Evolutionary conservation across 2,113 vertebrate genomes (phyloP).

Genomic region (Vimba vimba): DNA sequence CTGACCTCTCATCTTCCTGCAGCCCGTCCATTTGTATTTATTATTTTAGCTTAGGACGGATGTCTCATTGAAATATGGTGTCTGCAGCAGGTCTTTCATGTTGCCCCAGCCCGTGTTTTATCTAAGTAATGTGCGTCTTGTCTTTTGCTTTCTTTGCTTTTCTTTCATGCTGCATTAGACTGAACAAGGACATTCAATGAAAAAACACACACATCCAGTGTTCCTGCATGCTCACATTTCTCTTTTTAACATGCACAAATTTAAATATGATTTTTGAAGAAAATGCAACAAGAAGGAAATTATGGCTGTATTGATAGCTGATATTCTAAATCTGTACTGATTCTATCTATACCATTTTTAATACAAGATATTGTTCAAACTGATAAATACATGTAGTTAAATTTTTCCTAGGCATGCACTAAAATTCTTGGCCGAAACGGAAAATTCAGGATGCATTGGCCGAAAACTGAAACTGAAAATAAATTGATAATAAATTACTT

Average conservation of each 20-base stretch:
- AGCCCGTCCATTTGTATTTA: slow-evolving; percentile 23
- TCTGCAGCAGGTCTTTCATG: slow-evolving; percentile 32
- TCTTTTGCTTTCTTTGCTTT: slow-evolving; percentile 44
- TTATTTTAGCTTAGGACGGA: slow-evolving; percentile 31
- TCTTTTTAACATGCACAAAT: slow-evolving; percentile 20
- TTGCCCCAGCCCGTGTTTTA: slow-evolving; percentile 37
- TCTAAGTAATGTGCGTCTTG: slow-evolving; percentile 43
- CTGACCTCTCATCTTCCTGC: slow-evolving; percentile 29
- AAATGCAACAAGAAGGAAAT: neutral
- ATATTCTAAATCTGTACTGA: neutral
- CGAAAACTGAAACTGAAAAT: no score
- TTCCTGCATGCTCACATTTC: slow-evolving; percentile 7
- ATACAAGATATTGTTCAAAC: neutral
- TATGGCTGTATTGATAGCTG: neutral
- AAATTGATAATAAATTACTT: no score
- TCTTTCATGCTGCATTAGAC: slow-evolving; percentile 59
- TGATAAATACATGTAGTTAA: neutral
- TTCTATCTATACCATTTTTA: neutral
- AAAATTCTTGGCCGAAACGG: no score
- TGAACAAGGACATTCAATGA: slow-evolving; percentile 38
- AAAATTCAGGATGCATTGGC: no score
- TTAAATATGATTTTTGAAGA: neutral
- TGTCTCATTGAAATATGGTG: slow-evolving; percentile 42
- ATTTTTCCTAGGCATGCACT: neutral
- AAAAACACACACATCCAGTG: slow-evolving; percentile 26